Evolutionary conservation across 2,888 invertebrate genomes (phyloP).

Genomic region (Flabesymbios commensalis): DNA sequence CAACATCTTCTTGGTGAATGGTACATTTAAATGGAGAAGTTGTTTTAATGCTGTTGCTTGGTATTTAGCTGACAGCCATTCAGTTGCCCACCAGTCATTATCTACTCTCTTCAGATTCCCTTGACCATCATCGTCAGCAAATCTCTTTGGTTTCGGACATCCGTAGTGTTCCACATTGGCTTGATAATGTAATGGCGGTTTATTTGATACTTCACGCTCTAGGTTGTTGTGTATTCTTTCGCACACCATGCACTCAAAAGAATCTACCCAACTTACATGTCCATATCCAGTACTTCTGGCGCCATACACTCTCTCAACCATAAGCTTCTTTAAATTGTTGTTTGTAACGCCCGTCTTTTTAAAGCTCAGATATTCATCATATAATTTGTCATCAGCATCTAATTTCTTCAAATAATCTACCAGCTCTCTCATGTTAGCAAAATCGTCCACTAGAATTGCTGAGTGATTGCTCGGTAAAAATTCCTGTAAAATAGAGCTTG

Average conservation of each 20-base stretch:
- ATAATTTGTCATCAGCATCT: conserved; percentile 68
- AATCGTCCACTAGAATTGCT: conserved; percentile 74
- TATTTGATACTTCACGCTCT: conserved; percentile 38
- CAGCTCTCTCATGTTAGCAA: conserved; percentile 68
- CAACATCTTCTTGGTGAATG: no score
- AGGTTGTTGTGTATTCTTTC: conserved; percentile 63
- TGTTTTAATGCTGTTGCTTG: no score
- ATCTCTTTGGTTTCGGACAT: conserved; percentile 63
- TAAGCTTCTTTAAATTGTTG: conserved; percentile 62
- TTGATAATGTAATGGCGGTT: conserved; percentile 28
- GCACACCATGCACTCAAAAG: conserved; percentile 77
- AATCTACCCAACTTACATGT: no score
- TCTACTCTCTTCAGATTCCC: no score
- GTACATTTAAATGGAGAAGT: no score
- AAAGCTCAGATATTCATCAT: conserved; percentile 72
- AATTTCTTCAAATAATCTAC: conserved; percentile 68
- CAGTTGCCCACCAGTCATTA: no score
- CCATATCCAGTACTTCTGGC: no score
- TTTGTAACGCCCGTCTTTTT: conserved; percentile 66
- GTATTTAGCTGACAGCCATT: no score
- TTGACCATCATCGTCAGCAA: no score
- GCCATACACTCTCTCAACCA: no score
- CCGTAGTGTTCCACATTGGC: conserved; percentile 62
- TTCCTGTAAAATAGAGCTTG: conserved; percentile 64
- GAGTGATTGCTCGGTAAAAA: conserved; percentile 79